These are phyloP conservation scores for Ornithoptera alexandrae DNA, from an alignment of 2,888 invertebrate species.

Conservation along the genomic window DNA sequence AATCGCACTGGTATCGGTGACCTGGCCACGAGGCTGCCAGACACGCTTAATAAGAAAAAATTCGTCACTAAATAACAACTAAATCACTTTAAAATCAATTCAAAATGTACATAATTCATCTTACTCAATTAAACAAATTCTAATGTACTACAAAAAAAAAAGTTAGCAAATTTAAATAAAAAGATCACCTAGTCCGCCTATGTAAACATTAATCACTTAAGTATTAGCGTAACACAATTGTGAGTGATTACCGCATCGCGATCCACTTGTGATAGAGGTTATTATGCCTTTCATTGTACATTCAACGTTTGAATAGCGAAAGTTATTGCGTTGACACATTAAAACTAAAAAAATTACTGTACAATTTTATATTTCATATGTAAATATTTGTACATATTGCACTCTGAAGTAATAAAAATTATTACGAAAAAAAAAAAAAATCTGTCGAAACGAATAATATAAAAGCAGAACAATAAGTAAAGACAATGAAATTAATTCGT, in stretches of 20 bases:
- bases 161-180: conserved; percentile 78
- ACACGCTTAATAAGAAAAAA: conserved; percentile 71
- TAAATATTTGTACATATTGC: conserved; percentile 88
- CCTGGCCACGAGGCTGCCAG: conserved; percentile 69
- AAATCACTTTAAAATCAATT: conserved; percentile 80
- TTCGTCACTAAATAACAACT: conserved; percentile 79
- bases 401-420: conserved; percentile 82
- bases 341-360: conserved; percentile 78
- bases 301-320: conserved; percentile 70
- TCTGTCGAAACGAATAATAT: conserved; percentile 70
- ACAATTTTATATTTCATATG: conserved; percentile 76
- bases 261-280: conserved; percentile 69
- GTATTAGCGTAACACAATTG: conserved; percentile 75
- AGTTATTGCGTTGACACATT: conserved; percentile 76
- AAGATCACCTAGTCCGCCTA: conserved; percentile 75
- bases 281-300: conserved; percentile 76
- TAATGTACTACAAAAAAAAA: conserved; percentile 77
- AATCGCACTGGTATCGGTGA: conserved; percentile 72
- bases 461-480: conserved; percentile 57
- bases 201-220: conserved; percentile 77
- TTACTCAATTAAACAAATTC: conserved; percentile 75
- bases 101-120: conserved; percentile 78
- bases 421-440: conserved; percentile 62
- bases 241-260: conserved; percentile 52
- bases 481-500: conserved; percentile 60